Conservation (phyloP, 2,113 vertebrate species). For the Colaptes auratus region DNA sequence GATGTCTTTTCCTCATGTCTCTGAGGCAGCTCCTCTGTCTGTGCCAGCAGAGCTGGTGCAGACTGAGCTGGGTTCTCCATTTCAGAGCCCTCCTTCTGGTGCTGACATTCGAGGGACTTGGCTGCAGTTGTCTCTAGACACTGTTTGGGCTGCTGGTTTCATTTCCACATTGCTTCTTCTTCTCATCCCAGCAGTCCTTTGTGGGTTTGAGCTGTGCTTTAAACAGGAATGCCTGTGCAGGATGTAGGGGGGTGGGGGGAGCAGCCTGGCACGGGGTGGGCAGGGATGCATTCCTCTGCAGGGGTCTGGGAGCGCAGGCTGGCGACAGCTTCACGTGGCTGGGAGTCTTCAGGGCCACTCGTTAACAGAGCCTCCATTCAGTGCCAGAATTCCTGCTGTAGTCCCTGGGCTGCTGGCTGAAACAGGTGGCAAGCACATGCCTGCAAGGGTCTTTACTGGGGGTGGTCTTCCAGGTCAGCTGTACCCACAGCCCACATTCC, state of each 20-base stretch:
- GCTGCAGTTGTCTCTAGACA: conserved; percentile 24
- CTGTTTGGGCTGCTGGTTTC: conserved; percentile 32
- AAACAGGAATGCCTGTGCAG: neutral
- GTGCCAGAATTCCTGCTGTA: conserved; percentile 29
- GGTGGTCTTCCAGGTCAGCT: conserved; percentile 19
- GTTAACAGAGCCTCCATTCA: conserved; percentile 42
- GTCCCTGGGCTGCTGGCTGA: neutral
- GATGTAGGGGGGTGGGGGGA: neutral
- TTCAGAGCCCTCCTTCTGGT: conserved; percentile 30
- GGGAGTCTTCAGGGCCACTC: neutral
- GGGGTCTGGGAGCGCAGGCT: neutral
- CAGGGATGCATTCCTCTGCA: neutral
- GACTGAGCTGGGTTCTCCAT: neutral
- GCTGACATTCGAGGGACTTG: conserved; percentile 42
- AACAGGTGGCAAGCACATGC: conserved; percentile 60
- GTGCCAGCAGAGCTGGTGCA: conserved; percentile 39
- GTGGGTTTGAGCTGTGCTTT: neutral
- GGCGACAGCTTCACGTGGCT: neutral
- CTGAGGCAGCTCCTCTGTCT: neutral
- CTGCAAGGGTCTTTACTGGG: neutral
- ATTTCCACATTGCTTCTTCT: neutral
- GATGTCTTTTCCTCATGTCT: conserved; percentile 54
- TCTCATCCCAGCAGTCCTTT: neutral
- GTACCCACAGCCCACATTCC: neutral
- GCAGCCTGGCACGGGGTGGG: neutral